Evolutionary conservation across 2,888 invertebrate species (phyloP), one percentile per base, ranked within the genome.

Genomic region (Pyrocoelia pectoralis): DNA sequence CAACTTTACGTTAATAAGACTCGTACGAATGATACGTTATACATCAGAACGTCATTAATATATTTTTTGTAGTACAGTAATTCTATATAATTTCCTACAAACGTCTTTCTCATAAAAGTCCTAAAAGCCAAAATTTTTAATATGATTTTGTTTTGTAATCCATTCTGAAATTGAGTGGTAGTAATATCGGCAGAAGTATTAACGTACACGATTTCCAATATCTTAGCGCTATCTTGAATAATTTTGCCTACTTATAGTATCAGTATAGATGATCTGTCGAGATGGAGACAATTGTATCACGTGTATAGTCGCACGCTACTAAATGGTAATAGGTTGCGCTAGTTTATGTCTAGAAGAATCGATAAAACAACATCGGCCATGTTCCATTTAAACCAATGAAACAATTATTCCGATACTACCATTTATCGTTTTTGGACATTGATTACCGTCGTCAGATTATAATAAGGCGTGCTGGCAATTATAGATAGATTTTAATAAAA

Each of bases 201-300:
- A 76, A 74, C 76, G 77, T 76, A 74, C 72, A 68, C 69, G 68
- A 65, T 67, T 68, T 69, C 67, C 65, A 72, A 73, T 76, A 76
- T 75, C 75, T 75, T 73, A 76, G 78, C 77, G 77, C 77, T 76
- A 79, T 77, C 79, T 79, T 78, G 78, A 79, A 79, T 78, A 77
- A 79, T 79, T 77, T 74, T 70, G 72, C 76, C 74, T 78, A 76
- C 75, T 76, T 71, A 66, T 69, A 33, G 74, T 79, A 79, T 79
- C 79, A 74, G 72, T 68, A 68, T 70, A 73, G 79, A 79, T 79
- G 75, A 79, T 79, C 79, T 76, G 75, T 72, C 71, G 66, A 76
- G 77, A 79, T 77, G 75, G 73, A 75, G 73, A 75, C 77, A 75
- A 78, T 77, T 76, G 77, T 77, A 79, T 78, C 77, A 78, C 76